Percentiles rank a stretch among this genome's conserved stretches.
Evolutionary conservation across 1,140 invertebrate species (phyloP).

Genomic region (Sycophila sp.): DNA sequence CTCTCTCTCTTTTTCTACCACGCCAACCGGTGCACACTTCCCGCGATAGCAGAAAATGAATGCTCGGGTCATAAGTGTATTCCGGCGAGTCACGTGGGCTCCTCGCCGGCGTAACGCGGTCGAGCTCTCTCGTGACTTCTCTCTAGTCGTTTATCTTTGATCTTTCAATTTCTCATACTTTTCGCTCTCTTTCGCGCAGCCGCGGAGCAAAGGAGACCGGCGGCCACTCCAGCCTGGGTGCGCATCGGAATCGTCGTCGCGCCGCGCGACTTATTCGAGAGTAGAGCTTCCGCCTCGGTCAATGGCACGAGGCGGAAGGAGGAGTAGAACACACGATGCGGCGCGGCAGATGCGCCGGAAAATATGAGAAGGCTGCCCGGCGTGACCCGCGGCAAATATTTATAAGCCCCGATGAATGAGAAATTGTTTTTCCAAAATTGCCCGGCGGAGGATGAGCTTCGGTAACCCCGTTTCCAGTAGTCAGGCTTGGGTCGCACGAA

Average conservation of each 20-base stretch:
- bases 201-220: background rate
- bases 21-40: slow-evolving; percentile 8
- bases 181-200: slow-evolving; percentile 10
- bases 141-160: slow-evolving; percentile 51
- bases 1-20: background rate
- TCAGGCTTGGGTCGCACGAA: too few species aligned
- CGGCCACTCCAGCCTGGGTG: background rate
- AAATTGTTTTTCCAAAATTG: too few species aligned
- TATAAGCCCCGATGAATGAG: too few species aligned
- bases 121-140: slow-evolving; percentile 58
- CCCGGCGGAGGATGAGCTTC: too few species aligned
- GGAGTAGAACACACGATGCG: background rate
- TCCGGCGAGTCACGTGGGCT: slow-evolving; percentile 50
- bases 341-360: background rate
- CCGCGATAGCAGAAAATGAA: slow-evolving; percentile 60
- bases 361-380: too few species aligned
- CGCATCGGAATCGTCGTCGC: slow-evolving; percentile 39
- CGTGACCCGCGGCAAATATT: too few species aligned
- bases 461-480: too few species aligned
- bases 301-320: background rate
- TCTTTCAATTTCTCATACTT: slow-evolving; percentile 64
- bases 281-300: background rate
- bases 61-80: slow-evolving; percentile 59
- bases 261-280: slow-evolving; percentile 19
- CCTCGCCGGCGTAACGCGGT: slow-evolving; percentile 51